Evolutionary conservation across 2,888 invertebrate genomes (phyloP), one percentile per base, ranked within the genome.

Genomic region (Leucophora obtusa): DNA sequence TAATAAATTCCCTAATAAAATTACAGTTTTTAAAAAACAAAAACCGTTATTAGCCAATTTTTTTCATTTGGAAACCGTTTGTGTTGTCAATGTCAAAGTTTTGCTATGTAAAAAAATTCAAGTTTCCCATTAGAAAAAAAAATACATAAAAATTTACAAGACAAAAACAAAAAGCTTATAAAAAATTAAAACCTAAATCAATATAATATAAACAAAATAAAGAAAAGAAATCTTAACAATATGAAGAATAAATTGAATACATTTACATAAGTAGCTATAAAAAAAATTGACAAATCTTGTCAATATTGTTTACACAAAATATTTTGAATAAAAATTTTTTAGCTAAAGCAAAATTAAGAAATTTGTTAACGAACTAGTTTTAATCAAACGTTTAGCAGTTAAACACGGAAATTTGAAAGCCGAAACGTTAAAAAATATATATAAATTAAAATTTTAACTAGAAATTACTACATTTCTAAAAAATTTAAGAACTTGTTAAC

Each of bases 341-440:
- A 14, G 43, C n/a, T 47, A 47, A 47, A 47, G n/a, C n/a, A n/a
- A 47, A 47, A n/a, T 47, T n/a, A 38, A 18, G 35, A 60, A 71
- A 66, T 60, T 50, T 60, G 1, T 35, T 38, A 66, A 66, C 24
- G 54, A 77, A 60, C 66, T 71, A 77, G 77, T 77, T 66, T 66
- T 21, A 60, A 66, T 10, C 47, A 8, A 71, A 60, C 77, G n/a
- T 60, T 66, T 71, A 60, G 47, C 14, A 10, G 33, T 4, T 8
- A 59, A 66, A 71, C 54, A 71, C 77, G 35, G 43, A 43, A 28
- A 17, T 58, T 65, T 21, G 2, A 14, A n/a, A 54, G 3, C 33
- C 47, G 10, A 11, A 60, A 54, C 38, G 8, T 9, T 14, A 3
- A 21, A 17, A 9, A 18, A 70, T 15, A 43, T 15, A 43, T 11